Percentiles rank a stretch among this genome's conserved stretches.
Conservation (phyloP, 1,140 invertebrate species). For the Dreissena polymorpha region DNA sequence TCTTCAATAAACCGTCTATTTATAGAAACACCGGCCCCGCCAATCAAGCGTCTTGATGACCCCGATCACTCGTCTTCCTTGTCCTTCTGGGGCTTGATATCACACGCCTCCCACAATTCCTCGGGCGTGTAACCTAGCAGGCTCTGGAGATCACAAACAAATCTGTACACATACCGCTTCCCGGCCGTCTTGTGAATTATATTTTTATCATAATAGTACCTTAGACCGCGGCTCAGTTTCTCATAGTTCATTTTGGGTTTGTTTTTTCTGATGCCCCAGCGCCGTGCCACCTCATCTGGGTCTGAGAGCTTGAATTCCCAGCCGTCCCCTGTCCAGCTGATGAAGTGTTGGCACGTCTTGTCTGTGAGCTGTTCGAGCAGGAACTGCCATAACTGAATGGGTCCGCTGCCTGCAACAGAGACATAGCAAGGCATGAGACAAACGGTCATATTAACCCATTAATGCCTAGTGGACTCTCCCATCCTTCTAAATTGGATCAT, state of each 20-base stretch:
- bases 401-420: conserved; percentile 76
- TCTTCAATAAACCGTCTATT: no score
- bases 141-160: conserved; percentile 96
- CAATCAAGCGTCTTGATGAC: no score
- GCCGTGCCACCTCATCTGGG: conserved; percentile 97
- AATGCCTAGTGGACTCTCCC: no score
- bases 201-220: conserved; percentile 99
- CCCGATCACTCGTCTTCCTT: conserved; percentile 77
- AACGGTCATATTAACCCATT: no score
- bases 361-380: conserved; percentile 97
- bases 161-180: conserved; percentile 98
- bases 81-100: conserved; percentile 78
- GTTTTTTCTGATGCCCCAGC: conserved; percentile 98
- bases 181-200: conserved; percentile 96
- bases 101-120: conserved; percentile 77
- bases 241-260: conserved; percentile 99
- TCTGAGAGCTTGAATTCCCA: conserved; percentile 99
- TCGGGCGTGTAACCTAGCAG: conserved; percentile 78
- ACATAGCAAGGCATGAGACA: conserved; percentile 4
- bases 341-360: conserved; percentile 97
- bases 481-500: no score
- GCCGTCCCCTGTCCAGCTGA: conserved; percentile 98
- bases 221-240: conserved; percentile 95
- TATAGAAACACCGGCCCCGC: no score
- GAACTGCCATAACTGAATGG: conserved; percentile 94